Conservation (phyloP, 1,140 invertebrate species). For the Harpegnathos saltator region DNA sequence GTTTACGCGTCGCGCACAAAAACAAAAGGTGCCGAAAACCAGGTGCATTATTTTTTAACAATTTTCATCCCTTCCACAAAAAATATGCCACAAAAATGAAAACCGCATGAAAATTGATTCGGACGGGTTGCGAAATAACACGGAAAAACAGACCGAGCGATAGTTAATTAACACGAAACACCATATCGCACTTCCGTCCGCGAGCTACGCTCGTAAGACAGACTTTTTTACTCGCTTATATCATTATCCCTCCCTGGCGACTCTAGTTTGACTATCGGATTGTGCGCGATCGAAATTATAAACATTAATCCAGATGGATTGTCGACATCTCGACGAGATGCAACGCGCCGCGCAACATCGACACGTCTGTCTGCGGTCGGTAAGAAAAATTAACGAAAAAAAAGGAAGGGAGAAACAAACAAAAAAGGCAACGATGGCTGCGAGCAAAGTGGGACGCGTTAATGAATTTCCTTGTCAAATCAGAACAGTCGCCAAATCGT, state of each 20-base stretch:
- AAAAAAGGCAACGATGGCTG: not conserved
- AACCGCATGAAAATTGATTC: not conserved
- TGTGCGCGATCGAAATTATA: constrained; percentile 25
- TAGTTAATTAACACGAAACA: not conserved
- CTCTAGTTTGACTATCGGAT: constrained; percentile 8
- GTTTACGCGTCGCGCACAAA: not conserved
- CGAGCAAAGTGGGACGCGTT: constrained; percentile 78
- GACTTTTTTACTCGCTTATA: constrained; percentile 25
- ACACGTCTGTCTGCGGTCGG: constrained; percentile 22
- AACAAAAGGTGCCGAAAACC: not conserved
- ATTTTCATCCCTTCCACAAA: not conserved
- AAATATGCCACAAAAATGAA: not conserved
- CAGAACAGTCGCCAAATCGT: constrained; percentile 70
- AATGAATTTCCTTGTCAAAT: constrained; percentile 83
- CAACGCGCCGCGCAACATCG: constrained; percentile 34
- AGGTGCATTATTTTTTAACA: not conserved
- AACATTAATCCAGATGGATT: constrained; percentile 30
- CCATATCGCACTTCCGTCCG: not conserved
- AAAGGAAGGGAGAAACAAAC: not conserved
- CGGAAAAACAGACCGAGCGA: not conserved
- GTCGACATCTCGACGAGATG: too few relatives aligned
- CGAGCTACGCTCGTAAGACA: not conserved
- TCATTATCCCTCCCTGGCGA: constrained; percentile 1
- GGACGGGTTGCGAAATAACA: not conserved
- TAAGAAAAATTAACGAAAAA: not conserved